phyloP scores from a whole-genome alignment of 1,140 invertebrate genomes.

The Octopus sinensis region DNA sequence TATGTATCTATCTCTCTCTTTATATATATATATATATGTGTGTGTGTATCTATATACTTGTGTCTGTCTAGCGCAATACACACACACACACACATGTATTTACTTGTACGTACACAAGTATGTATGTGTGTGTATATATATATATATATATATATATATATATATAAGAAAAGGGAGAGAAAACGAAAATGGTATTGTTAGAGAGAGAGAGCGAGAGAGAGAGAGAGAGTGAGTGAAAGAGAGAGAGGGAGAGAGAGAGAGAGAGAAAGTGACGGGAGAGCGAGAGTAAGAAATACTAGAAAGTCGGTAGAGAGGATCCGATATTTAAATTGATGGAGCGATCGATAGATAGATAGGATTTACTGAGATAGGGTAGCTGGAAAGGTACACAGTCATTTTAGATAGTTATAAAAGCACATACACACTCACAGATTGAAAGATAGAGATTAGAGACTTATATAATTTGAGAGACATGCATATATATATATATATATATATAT shows the following conservation, averaged over 20 bases:
- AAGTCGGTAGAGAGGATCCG: no score
- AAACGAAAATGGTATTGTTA: not conserved
- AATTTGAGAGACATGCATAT: not conserved
- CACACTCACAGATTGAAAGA: not conserved
- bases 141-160: not conserved
- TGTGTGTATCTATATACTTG: not conserved
- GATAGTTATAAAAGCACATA: not conserved
- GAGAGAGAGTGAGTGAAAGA: not conserved
- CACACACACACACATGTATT: not conserved
- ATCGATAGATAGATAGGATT: no score
- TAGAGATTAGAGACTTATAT: not conserved
- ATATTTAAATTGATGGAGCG: no score
- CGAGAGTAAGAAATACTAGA: not conserved
- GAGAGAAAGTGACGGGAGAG: not conserved
- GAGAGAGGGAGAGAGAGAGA: not conserved
- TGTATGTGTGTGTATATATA: not conserved
- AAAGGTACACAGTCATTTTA: no score
- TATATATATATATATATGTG: no score
- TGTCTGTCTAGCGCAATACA: not conserved
- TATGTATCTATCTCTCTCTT: not conserved
- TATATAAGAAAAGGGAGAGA: not conserved
- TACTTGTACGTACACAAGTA: not conserved
- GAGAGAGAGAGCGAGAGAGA: not conserved
- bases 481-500: constrained; percentile 3
- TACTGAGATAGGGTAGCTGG: no score